Base-by-base conservation (phyloP, 2,888 invertebrate genomes). In the Lasioglossum figueresi region DNA sequence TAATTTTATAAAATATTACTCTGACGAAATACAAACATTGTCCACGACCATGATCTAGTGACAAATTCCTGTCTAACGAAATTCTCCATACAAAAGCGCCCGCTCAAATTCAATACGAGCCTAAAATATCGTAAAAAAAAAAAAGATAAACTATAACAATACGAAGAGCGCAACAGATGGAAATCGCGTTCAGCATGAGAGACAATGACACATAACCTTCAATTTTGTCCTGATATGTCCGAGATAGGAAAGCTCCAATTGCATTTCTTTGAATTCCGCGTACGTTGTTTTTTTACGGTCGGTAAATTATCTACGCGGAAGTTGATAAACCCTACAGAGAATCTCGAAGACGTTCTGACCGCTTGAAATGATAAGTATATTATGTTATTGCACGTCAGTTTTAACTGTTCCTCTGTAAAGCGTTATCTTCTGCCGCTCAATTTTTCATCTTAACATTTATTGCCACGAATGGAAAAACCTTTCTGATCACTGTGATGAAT, bases 271-370 rank as follows among this genome's bases (percentile, higher is more conserved):
- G 72, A 84, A 84, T 81, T 82, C 74, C 77, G n/a, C 66, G 52
- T 75, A 48, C 76, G 56, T 77, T 74, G 43, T 4, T 80, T 84
- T 84, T 76, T 79, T 79, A 86, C 84, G 81, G 84, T 88, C 87
- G 89, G 84, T 89, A 88, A 84, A 82, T 87, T 85, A 88, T 86
- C 87, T 81, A 74, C 76, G 85, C 76, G 82, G 45, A 63, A 14
- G 31, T 63, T 31, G 78, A 82, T 70, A 81, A 66, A 34, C 31
- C 37, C 37, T 43, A 14, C 23, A 45, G 5, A 12, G 31, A 2
- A 4, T 73, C 6, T 0, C 10, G 10, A 45, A 27, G 16, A 6
- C 14, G 66, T 66, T 37, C 72, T 0, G 43, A 34, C 6, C 14
- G 14, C 27, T 68, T 23, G 3, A 27, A 14, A 59, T 27, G 16